Conservation (phyloP, 2,797 vertebrate species). For the Dicrostonyx torquatus region DNA sequence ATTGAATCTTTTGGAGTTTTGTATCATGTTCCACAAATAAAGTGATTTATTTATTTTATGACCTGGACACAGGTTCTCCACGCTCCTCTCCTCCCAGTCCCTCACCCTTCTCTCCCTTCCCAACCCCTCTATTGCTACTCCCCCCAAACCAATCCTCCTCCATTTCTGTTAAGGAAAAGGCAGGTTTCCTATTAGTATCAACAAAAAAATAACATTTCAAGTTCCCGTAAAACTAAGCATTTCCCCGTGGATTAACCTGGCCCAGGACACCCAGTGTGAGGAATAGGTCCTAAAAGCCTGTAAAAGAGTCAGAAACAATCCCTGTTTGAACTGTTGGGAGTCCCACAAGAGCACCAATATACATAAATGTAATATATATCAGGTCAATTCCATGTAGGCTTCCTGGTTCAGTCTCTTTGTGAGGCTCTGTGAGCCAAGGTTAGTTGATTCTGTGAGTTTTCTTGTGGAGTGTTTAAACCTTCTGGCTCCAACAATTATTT, state of each 20-base stretch:
- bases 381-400: neutral
- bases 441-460: neutral
- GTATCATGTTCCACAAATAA: too few species aligned
- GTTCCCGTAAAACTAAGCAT: neutral
- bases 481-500: neutral
- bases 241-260: neutral
- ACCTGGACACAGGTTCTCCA: too few species aligned
- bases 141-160: too few species aligned
- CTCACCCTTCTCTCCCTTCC: fast-evolving
- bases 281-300: neutral
- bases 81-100: too few species aligned
- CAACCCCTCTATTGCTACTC: too few species aligned
- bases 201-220: neutral
- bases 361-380: neutral
- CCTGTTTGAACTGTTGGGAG: neutral
- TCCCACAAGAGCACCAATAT: neutral
- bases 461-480: neutral
- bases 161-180: neutral
- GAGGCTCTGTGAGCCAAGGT: neutral
- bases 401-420: neutral
- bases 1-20: too few species aligned
- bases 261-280: neutral
- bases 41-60: too few species aligned
- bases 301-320: neutral
- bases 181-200: neutral